These are phyloP conservation scores for Nyctereutes procyonoides DNA, from an alignment of 2,113 vertebrate species.

Conservation along the genomic window DNA sequence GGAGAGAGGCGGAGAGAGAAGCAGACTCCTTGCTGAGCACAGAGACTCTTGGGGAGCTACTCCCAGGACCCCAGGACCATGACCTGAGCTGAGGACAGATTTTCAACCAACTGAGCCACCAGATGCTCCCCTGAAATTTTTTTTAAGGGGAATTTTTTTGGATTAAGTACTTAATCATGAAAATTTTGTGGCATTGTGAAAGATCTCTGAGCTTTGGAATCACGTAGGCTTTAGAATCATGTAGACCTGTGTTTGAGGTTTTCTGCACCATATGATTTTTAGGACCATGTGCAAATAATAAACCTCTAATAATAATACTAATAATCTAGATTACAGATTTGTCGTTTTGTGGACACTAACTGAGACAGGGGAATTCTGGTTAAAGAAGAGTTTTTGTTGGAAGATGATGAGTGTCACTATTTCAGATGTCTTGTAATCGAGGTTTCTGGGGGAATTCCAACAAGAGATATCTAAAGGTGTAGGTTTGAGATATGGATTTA, in stretches of 20 bases:
- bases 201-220: neutral
- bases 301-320: too few species aligned
- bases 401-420: neutral
- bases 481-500: neutral
- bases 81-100: too few species aligned
- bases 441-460: rapidly evolving
- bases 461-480: neutral
- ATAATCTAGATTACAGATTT: neutral
- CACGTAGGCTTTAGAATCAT: neutral
- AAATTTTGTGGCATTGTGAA: neutral
- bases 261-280: neutral
- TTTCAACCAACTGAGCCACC: too few species aligned
- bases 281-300: neutral
- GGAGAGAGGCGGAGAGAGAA: too few species aligned
- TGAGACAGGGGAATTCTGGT: neutral
- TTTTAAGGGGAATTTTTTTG: neutral
- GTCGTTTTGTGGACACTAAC: neutral
- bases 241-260: neutral
- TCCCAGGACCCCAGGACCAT: too few species aligned
- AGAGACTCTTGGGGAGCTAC: too few species aligned
- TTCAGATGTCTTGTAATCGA: neutral
- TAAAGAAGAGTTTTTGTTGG: neutral
- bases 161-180: neutral
- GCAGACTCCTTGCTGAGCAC: too few species aligned
- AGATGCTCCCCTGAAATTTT: too few species aligned